phyloP scores from a whole-genome alignment of 2,888 invertebrate genomes.

The Bruchidius siliquastri region DNA sequence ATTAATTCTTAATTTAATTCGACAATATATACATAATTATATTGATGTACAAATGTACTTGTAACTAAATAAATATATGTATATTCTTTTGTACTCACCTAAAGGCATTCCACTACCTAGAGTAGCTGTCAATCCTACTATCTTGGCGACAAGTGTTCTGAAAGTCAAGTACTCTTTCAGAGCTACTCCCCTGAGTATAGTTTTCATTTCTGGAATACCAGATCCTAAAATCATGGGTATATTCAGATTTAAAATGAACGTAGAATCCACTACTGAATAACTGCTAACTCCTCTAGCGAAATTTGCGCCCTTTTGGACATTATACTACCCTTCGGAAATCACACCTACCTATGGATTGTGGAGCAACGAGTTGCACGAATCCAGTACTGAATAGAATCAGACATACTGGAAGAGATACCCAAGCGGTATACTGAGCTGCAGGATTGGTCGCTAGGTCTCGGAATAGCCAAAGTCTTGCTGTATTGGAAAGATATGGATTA shows the following conservation, averaged over 20 bases:
- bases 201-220: slow-evolving; percentile 99
- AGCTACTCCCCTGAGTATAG: slow-evolving; percentile 91
- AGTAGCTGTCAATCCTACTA: slow-evolving; percentile 89
- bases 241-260: too few species aligned
- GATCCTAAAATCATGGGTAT: slow-evolving; percentile 62
- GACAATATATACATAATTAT: too few species aligned
- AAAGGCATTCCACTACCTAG: slow-evolving; percentile 93
- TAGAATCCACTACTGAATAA: too few species aligned
- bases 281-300: too few species aligned
- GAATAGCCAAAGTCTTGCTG: slow-evolving; percentile 90
- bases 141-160: slow-evolving; percentile 89
- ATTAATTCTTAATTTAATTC: too few species aligned
- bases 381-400: slow-evolving; percentile 92
- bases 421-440: slow-evolving; percentile 84
- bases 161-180: slow-evolving; percentile 96
- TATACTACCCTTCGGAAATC: too few species aligned
- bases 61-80: too few species aligned
- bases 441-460: slow-evolving; percentile 78
- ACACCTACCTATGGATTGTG: slow-evolving; percentile 85
- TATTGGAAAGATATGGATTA: slow-evolving; percentile 21
- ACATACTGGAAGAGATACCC: slow-evolving; percentile 88
- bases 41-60: too few species aligned
- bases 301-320: too few species aligned
- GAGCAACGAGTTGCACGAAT: slow-evolving; percentile 92
- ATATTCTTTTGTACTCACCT: slow-evolving; percentile 60